Base-by-base conservation (phyloP, 2,797 vertebrate species). In the Calcarius lapponicus region DNA sequence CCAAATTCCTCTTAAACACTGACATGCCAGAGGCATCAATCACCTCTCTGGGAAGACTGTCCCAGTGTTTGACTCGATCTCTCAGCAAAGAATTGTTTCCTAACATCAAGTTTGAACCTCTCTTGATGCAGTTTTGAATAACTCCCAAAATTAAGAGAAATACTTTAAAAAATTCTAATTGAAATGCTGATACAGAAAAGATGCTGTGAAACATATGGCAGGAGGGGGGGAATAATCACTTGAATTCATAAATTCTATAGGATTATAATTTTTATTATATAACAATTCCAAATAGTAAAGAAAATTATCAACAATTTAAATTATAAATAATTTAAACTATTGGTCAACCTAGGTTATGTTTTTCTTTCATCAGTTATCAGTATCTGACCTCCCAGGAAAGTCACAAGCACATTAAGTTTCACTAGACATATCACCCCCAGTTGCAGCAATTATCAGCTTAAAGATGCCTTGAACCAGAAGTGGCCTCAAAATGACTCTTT, bases 11-110 rank as follows among this genome's bases (percentile, higher is more conserved):
- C 8, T 42, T 36, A 42, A 70, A 38, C 8, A 21, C 5, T 48
- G 21, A 43, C 1, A 2, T 7, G 19, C 8, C 13, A 56, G 6
- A 20, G n/a, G 3, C 31, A 60, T 81, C 0, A 0, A n/a, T 18
- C 17, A 43, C 10, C 5, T 43, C 21, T n/a, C 13, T 64, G 29
- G 28, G 24, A 60, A 79, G 3, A 10, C 10, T 60, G 3, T 47
- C 4, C 1, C 24, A 50, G 6, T 31, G 2, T 58, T 62, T 74
- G 18, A 66, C 18, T 20, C 1, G 0, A 40, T 28, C 6, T 53
- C 7, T 84, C 17, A 70, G 17, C 8, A 62, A 62, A 43, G 1
- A 82, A 25, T 18, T 43, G 3, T 38, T 43, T 50, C 34, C 34
- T 36, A 56, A 56, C 1, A 5, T 10, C 9, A 47, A 61, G 11